Base-by-base conservation (phyloP, 2,797 vertebrate genomes). In the Neosilurus hyrtlii region DNA sequence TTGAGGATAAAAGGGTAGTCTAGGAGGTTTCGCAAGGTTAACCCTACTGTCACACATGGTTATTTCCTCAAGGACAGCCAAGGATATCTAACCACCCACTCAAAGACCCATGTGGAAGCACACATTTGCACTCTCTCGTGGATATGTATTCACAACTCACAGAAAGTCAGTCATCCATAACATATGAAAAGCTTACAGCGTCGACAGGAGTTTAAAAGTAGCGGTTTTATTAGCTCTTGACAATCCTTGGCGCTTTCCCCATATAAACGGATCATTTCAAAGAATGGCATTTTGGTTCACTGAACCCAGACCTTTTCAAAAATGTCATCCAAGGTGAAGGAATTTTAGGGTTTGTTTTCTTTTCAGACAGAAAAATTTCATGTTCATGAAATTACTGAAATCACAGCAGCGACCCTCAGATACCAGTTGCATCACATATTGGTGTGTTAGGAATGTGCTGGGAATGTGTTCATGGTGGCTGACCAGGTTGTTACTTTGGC, bases 31-130 rank as follows among this genome's bases (percentile, higher is more conserved):
- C 61, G 1, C 16, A 52, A 73, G 79, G 78, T 26, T 56, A 71
- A 78, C 74, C 77, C 68, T 80, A 81, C 82, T 85, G 82, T 62
- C 76, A 87, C 86, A 88, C 79, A 56, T 35, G 24, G 63, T 89
- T 88, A 89, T 82, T 88, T 86, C 87, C 85, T 80, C 80, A 83
- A 65, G 61, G 81, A 61, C 68, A 15, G n/a, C 20, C 82, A 79
- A 86, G 59, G 54, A 73, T 67, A 74, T 62, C 43, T 67, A 59
- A 15, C 59, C 61, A 30, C 77, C 66, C 74, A 73, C 72, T 70
- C 57, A 74, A 65, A 68, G 18, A 68, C 20, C 73, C 49, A 74
- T 10, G 59, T 77, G 56, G 57, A 78, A 79, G 37, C 74, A 56
- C 10, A 77, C 7, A 56, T 56, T 79, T 63, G 70, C 82, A 54